These are phyloP conservation scores for Archips crataeganus DNA, from an alignment of 2,888 invertebrate species.

Conservation along the genomic window DNA sequence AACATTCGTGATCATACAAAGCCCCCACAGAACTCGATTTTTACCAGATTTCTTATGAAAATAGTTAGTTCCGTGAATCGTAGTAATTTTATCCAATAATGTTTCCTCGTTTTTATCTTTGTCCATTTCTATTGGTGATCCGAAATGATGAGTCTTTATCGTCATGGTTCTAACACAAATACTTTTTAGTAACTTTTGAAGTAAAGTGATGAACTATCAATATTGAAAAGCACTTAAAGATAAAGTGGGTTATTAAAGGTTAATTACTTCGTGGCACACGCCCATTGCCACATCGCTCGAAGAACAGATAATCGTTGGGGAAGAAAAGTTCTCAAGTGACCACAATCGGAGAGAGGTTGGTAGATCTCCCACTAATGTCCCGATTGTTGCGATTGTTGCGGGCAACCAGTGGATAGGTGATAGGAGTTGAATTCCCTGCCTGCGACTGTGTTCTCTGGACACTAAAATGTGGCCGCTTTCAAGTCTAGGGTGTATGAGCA, in stretches of 20 bases:
- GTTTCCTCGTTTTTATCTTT: constrained; percentile 22
- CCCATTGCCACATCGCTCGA: too few species aligned
- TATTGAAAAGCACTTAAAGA: background rate
- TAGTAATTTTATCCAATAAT: constrained; percentile 56
- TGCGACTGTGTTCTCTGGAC: too few species aligned
- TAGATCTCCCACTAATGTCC: too few species aligned
- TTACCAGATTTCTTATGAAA: constrained; percentile 54
- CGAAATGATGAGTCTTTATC: background rate
- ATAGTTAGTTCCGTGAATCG: constrained; percentile 64
- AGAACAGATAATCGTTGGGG: too few species aligned
- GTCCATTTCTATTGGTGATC: background rate
- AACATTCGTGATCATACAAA: constrained; percentile 54
- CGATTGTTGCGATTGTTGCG: too few species aligned
- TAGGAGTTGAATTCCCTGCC: too few species aligned
- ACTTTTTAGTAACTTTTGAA: background rate
- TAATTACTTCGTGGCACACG: too few species aligned
- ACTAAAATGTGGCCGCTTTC: too few species aligned
- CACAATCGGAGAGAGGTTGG: too few species aligned
- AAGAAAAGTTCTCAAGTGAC: too few species aligned
- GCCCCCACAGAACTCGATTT: constrained; percentile 55
- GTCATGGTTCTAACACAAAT: background rate
- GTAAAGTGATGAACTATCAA: background rate
- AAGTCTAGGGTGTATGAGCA: too few species aligned
- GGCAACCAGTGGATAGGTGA: too few species aligned
- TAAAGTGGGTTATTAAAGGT: background rate